phyloP scores from a whole-genome alignment of 2,797 vertebrate genomes.

The Crypturellus tataupa region DNA sequence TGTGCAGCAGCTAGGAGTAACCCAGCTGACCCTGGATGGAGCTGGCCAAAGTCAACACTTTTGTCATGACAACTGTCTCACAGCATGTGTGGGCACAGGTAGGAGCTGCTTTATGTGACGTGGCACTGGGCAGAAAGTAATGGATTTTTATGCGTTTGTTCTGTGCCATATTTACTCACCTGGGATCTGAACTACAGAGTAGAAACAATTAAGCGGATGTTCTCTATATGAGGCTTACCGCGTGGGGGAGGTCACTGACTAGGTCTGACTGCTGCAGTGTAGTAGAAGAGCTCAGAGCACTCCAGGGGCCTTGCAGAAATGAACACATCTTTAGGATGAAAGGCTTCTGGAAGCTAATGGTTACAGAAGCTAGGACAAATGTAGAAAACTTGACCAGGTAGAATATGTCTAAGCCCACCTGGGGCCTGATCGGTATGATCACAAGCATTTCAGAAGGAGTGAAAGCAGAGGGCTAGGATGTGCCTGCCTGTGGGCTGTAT shows the following conservation, averaged over 20 bases:
- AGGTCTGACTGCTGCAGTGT: neutral
- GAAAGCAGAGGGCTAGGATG: neutral
- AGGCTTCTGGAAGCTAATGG: neutral
- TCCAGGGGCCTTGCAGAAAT: neutral
- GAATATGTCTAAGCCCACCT: neutral
- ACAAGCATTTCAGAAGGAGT: neutral
- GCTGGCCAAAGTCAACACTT: neutral
- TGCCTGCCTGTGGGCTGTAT: constrained; percentile 19
- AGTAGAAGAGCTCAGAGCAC: neutral
- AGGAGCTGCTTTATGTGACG: neutral
- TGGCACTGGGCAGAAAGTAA: neutral
- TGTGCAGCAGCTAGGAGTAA: neutral
- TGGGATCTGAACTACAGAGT: neutral
- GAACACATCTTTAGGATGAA: neutral
- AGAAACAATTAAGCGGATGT: neutral
- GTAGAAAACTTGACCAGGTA: neutral
- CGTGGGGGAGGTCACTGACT: neutral
- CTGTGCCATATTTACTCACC: neutral
- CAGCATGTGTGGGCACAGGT: neutral
- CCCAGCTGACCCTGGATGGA: neutral
- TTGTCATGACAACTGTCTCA: neutral
- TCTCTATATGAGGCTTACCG: neutral
- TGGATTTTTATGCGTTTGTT: neutral
- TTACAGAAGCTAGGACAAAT: neutral
- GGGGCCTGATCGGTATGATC: neutral